Percentiles rank a stretch among this genome's conserved stretches.
phyloP scores from a whole-genome alignment of 1,140 invertebrate genomes.

The Prorops nasuta region DNA sequence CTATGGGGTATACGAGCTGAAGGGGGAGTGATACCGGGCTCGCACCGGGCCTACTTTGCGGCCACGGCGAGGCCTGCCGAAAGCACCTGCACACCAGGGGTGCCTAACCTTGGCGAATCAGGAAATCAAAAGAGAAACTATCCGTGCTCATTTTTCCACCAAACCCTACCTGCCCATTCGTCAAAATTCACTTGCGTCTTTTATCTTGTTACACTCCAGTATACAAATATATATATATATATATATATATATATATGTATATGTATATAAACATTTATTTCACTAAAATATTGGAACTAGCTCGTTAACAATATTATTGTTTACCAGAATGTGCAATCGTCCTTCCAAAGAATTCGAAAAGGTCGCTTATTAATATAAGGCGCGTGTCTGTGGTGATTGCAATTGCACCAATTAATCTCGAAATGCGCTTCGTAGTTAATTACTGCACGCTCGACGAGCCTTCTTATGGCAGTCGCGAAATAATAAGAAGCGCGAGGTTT shows the following conservation, averaged over 20 bases:
- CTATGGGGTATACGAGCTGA: too few species aligned
- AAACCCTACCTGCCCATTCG: constrained; percentile 6
- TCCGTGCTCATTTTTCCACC: constrained; percentile 4
- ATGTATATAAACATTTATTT: too few species aligned
- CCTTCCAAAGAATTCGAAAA: constrained; percentile 1
- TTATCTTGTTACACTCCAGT: background rate
- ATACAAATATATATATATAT: too few species aligned
- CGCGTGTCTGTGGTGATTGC: too few species aligned
- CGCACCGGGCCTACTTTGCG: too few species aligned
- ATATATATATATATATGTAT: too few species aligned
- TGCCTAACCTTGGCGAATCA: background rate
- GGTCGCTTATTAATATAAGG: constrained; percentile 19
- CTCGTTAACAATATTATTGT: too few species aligned
- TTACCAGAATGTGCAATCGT: constrained; percentile 8
- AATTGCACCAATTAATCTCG: too few species aligned
- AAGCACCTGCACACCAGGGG: background rate
- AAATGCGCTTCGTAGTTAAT: constrained; percentile 19
- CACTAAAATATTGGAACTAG: constrained; percentile 4
- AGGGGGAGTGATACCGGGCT: too few species aligned
- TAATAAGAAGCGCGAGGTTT: constrained; percentile 27
- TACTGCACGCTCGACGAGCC: constrained; percentile 8
- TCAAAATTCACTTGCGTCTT: background rate
- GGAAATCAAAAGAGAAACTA: constrained; percentile 8
- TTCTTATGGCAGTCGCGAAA: constrained; percentile 15
- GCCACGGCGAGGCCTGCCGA: background rate